Conservation (phyloP, 2,888 invertebrate species). For the Lasioglossum marginatum region DNA sequence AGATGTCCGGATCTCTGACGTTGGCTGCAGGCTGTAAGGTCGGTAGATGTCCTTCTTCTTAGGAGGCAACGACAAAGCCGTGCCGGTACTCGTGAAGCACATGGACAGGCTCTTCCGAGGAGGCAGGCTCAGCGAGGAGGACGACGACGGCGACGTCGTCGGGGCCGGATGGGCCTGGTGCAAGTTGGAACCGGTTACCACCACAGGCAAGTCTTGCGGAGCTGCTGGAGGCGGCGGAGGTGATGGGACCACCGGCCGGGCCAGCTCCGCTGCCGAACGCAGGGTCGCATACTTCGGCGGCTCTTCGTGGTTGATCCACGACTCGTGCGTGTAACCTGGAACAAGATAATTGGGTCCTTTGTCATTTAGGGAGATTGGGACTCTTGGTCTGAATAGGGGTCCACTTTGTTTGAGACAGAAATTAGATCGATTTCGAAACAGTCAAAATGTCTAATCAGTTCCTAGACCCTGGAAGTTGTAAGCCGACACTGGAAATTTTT, state of each 20-base stretch:
- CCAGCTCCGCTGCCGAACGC: slow-evolving; percentile 85
- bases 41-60: slow-evolving; percentile 96
- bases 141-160: slow-evolving; percentile 78
- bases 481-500: not conserved
- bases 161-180: slow-evolving; percentile 53
- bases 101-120: slow-evolving; percentile 89
- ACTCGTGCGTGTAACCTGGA: slow-evolving; percentile 82
- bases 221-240: slow-evolving; percentile 79
- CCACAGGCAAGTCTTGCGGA: slow-evolving; percentile 62
- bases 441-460: not conserved
- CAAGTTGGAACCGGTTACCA: slow-evolving; percentile 48
- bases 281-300: slow-evolving; percentile 86
- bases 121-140: slow-evolving; percentile 71
- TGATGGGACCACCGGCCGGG: slow-evolving; percentile 76
- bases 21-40: slow-evolving; percentile 89
- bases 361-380: not conserved
- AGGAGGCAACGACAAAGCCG: slow-evolving; percentile 93
- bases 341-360: not conserved
- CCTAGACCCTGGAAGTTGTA: not conserved
- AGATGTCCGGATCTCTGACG: slow-evolving; percentile 86
- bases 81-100: slow-evolving; percentile 94
- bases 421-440: not conserved
- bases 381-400: not conserved
- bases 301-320: slow-evolving; percentile 84
- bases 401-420: too few relatives aligned